Conservation (phyloP, 2,113 vertebrate species). For the Cyprinus carpio region DNA sequence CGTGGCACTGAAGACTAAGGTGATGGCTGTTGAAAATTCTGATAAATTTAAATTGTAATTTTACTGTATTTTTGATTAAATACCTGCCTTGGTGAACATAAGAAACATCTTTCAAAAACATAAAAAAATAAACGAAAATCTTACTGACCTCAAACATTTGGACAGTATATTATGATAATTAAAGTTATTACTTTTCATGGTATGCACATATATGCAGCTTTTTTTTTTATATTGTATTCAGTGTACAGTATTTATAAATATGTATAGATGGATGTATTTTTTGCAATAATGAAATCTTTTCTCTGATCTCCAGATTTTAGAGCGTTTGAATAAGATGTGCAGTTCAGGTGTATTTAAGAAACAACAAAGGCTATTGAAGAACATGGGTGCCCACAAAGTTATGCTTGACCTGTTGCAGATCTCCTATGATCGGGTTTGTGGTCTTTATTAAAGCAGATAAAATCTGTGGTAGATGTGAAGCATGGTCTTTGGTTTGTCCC, state of each 20-base stretch:
- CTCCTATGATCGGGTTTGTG: slow-evolving; percentile 91
- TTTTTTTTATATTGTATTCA: background rate
- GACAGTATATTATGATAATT: background rate
- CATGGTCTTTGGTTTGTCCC: background rate
- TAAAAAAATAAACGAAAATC: background rate
- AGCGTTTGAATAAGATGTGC: slow-evolving; percentile 93
- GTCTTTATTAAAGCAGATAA: background rate
- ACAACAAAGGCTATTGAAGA: slow-evolving; percentile 94
- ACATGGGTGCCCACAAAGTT: slow-evolving; percentile 98
- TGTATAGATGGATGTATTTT: background rate
- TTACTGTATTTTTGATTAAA: background rate
- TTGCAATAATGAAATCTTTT: background rate
- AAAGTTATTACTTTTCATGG: background rate
- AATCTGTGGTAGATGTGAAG: background rate
- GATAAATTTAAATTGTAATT: background rate
- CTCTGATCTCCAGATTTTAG: slow-evolving; percentile 82
- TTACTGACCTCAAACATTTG: background rate
- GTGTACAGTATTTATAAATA: background rate
- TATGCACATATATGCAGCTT: background rate
- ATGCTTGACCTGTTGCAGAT: slow-evolving; percentile 98
- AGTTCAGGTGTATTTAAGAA: slow-evolving; percentile 92
- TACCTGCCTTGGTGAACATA: background rate
- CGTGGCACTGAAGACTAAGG: background rate
- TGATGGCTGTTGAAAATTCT: no score
- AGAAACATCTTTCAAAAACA: background rate